Percentiles rank a stretch among this genome's conserved stretches.
Evolutionary conservation across 2,113 vertebrate genomes (phyloP).

Genomic region (Ptilonorhynchus violaceus): DNA sequence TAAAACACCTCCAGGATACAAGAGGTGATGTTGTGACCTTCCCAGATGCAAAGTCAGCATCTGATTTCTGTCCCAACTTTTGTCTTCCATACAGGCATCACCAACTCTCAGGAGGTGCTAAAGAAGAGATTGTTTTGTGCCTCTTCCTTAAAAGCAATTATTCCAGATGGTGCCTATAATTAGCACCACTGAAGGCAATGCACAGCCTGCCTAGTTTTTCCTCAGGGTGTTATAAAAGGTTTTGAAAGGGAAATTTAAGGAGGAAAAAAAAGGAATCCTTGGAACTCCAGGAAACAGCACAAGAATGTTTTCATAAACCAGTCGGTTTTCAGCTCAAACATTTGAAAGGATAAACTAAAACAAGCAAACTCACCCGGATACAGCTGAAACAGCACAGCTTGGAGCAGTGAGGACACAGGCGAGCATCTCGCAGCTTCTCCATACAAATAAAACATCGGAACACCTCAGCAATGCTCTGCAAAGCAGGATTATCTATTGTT

Average conservation of each 20-base stretch:
- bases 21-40: neutral
- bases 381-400: conserved; percentile 99
- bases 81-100: neutral
- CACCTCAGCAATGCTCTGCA: conserved; percentile 96
- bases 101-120: neutral
- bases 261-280: neutral
- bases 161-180: conserved; percentile 5
- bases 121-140: neutral
- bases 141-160: neutral
- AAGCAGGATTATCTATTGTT: neutral
- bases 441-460: conserved; percentile 99
- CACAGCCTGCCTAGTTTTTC: neutral
- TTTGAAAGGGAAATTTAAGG: neutral
- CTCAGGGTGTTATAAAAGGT: neutral
- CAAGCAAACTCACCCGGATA: conserved; percentile 84
- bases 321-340: neutral
- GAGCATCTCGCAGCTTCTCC: conserved; percentile 96
- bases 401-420: conserved; percentile 96
- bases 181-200: neutral
- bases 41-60: neutral
- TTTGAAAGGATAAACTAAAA: neutral
- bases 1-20: neutral
- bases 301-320: neutral
- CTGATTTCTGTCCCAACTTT: neutral
- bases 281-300: neutral